These are phyloP conservation scores for Globia sparganii DNA, from an alignment of 2,888 invertebrate species.

Conservation along the genomic window DNA sequence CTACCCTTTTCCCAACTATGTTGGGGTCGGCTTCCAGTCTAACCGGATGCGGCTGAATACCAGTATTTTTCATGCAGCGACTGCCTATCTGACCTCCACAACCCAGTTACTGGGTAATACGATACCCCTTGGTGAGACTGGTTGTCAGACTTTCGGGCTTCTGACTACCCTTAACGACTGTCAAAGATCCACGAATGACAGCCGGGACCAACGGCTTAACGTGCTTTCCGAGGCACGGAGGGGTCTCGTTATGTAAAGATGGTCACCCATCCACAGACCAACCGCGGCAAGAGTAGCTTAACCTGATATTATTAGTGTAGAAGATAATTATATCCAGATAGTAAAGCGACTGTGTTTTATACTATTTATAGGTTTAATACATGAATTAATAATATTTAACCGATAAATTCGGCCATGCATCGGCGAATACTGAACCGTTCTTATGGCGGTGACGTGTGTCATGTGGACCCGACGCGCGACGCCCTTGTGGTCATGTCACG, in stretches of 20 bases:
- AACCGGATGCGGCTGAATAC: not conserved
- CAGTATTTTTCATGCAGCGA: not conserved
- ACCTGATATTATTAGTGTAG: too few species aligned
- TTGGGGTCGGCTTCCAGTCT: not conserved
- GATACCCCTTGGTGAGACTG: not conserved
- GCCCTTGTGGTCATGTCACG: not conserved
- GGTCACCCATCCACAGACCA: too few species aligned
- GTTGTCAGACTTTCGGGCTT: not conserved
- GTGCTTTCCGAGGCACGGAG: too few species aligned
- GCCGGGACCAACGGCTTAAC: too few species aligned
- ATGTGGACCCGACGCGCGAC: not conserved
- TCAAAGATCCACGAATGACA: too few species aligned
- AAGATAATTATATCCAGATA: too few species aligned
- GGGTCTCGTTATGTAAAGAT: too few species aligned
- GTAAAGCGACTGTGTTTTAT: too few species aligned
- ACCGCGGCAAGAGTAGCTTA: too few species aligned
- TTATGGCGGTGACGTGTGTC: not conserved
- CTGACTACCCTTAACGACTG: not conserved
- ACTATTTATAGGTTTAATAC: too few species aligned
- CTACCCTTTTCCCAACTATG: not conserved
- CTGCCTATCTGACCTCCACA: not conserved
- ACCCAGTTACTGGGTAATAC: not conserved
- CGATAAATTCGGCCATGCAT: not conserved
- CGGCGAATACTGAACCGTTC: not conserved
- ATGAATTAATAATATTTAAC: too few species aligned